Conservation (phyloP, 2,113 vertebrate species). For the Thalassarche chlororhynchos region DNA sequence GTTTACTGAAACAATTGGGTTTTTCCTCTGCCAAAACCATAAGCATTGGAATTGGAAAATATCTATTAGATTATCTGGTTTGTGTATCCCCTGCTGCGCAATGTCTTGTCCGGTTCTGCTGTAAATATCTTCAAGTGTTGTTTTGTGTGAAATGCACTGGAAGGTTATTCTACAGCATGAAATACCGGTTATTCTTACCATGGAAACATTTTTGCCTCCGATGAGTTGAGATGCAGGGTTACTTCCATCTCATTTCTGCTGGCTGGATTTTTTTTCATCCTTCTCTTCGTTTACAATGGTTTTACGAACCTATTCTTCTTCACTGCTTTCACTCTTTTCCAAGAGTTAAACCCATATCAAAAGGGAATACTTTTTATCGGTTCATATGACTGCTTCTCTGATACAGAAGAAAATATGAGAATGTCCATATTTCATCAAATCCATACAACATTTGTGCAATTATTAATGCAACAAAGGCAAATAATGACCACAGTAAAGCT, state of each 20-base stretch:
- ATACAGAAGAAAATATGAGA: background rate
- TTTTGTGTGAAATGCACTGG: background rate
- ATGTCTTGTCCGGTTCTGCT: background rate
- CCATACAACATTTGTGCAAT: background rate
- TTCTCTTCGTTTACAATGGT: background rate
- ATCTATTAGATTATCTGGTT: background rate
- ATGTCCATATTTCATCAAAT: background rate
- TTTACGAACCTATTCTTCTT: background rate
- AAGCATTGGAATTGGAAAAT: slow-evolving; percentile 1
- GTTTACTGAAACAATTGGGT: background rate
- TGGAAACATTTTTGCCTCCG: background rate
- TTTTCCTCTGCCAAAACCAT: background rate
- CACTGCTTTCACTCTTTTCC: background rate
- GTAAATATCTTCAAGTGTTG: background rate
- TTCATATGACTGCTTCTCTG: background rate
- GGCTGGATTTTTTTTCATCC: background rate
- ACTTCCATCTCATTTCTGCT: background rate
- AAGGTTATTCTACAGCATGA: background rate
- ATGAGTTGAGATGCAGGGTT: background rate
- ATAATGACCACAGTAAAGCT: background rate
- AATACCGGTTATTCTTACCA: background rate
- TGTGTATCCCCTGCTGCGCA: background rate
- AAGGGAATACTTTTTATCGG: background rate
- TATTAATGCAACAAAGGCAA: background rate
- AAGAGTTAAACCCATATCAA: background rate